phyloP scores from a whole-genome alignment of 2,797 vertebrate genomes.

The Euphonia xanthogaster region DNA sequence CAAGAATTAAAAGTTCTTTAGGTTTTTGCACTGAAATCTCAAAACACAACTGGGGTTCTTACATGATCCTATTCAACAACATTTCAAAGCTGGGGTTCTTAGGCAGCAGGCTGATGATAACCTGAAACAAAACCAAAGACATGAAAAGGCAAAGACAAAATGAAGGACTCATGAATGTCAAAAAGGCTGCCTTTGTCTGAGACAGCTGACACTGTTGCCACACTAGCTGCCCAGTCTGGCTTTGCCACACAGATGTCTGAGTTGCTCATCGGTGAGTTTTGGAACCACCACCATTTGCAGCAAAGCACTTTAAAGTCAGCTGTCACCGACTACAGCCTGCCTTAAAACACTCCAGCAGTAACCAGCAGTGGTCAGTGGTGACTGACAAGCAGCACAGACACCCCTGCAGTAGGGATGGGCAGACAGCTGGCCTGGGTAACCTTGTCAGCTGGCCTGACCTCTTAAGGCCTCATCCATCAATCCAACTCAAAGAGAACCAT shows the following conservation, averaged over 20 bases:
- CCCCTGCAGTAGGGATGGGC: not conserved
- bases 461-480: not conserved
- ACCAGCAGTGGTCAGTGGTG: not conserved
- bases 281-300: not conserved
- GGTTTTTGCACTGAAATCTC: not conserved
- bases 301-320: not conserved
- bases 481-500: not conserved
- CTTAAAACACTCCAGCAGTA: not conserved
- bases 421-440: constrained; percentile 7
- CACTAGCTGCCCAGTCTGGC: not conserved
- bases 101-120: not conserved
- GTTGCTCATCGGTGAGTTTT: not conserved
- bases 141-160: not conserved
- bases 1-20: not conserved
- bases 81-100: not conserved
- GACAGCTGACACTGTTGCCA: not conserved
- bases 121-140: not conserved
- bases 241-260: not conserved
- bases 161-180: not conserved
- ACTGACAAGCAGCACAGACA: not conserved
- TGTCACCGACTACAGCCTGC: not conserved
- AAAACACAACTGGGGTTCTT: not conserved
- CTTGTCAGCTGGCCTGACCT: not conserved
- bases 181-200: not conserved
- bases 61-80: not conserved